Base-by-base conservation (phyloP, 1,140 invertebrate species). In the Drosophila serrata region DNA sequence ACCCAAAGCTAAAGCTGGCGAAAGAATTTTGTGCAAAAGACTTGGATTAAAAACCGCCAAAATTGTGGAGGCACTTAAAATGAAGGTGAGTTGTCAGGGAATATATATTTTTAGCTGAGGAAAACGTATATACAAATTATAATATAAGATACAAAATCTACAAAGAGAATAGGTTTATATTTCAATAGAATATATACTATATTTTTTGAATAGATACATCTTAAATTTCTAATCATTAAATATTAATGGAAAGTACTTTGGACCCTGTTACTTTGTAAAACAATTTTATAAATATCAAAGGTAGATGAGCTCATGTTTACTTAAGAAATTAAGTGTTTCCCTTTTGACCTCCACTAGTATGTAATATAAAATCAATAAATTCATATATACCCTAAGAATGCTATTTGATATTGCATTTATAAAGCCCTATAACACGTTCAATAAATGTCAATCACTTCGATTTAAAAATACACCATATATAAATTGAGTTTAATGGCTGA, bases 1-100 rank as follows among this genome's bases (percentile, higher is more conserved):
- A 43, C 27, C 31, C 37, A 73, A 46, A 57, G 58, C 63, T 73
- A 40, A 81, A 78, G 65, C 80, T 90, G 81, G 81, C 85, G 39
- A 48, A 42, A 78, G 57, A 81, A 79, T 72, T 84, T 90, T 68
- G 79, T 74, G 77, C 75, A 70, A 73, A 75, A 81, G 68, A 90
- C 76, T 91, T 88, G 90, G 90, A 92, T 86, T 88, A 92, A 91
- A 90, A 92, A 92, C 81, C 91, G 91, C 88, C 91, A 92, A 92
- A 92, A 92, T 92, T 92, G 91, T 92, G 91, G 91, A 92, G 91
- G 91, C 91, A 92, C 82, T 92, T 92, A 92, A 92, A 92, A 92
- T 92, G 91, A 92, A 92, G 91, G 91, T 92, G 55, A 81, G 88
- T 63, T 9, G 11, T 13, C 0, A 0, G 6, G 19, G 2, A 7